These are phyloP conservation scores for Epizoanthus fatuus DNA, from an alignment of 92 coral and sea anemone genomes.

Conservation along the genomic window DNA sequence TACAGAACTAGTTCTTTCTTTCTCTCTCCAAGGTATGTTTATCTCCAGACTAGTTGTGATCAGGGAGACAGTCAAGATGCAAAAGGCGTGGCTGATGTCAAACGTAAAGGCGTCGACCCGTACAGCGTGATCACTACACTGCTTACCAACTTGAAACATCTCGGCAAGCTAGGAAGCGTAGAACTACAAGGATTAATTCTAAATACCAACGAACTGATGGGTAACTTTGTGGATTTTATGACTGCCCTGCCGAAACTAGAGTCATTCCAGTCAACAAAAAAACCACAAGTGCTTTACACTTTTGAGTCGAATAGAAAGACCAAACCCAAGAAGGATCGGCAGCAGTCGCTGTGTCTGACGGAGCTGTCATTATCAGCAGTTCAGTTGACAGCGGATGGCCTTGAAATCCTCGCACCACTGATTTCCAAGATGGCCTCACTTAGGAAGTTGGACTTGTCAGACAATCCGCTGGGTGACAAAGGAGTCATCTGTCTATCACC, in stretches of 20 bases:
- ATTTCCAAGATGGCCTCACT: slow-evolving; percentile 4
- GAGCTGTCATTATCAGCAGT: background rate
- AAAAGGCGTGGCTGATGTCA: background rate
- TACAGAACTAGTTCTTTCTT: background rate
- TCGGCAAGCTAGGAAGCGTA: background rate
- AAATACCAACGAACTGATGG: background rate
- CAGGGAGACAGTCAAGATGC: background rate
- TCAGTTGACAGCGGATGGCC: background rate
- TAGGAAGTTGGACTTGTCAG: slow-evolving; percentile 7
- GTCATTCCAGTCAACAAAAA: background rate
- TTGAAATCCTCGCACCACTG: background rate
- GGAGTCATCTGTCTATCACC: background rate
- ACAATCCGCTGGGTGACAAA: slow-evolving; percentile 5
- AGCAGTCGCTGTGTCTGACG: background rate
- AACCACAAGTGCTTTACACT: background rate
- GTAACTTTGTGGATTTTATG: background rate
- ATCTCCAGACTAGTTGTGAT: background rate
- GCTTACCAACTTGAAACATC: background rate
- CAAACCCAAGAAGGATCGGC: background rate
- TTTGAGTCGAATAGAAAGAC: background rate
- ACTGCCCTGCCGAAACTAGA: background rate
- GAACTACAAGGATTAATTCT: background rate
- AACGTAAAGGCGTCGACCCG: background rate
- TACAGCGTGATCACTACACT: background rate
- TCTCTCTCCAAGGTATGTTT: background rate